Evolutionary conservation across 2,113 vertebrate genomes (phyloP).

Genomic region (Callopanchax toddi): DNA sequence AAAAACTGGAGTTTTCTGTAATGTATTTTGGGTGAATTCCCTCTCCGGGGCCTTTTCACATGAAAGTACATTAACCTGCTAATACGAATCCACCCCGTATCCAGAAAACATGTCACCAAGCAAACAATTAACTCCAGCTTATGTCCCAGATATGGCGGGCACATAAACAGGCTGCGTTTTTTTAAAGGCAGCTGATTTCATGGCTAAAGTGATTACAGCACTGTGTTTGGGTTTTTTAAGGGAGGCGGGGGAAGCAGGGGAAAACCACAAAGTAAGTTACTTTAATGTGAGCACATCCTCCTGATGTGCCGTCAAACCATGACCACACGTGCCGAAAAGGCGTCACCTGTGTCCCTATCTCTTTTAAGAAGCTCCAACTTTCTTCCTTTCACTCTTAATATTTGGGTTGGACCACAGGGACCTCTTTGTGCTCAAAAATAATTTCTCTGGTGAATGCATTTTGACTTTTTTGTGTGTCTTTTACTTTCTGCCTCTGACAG

Average conservation of each 20-base stretch:
- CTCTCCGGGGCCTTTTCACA: conserved; percentile 50
- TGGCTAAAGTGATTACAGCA: conserved; percentile 75
- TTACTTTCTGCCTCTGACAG: conserved; percentile 62
- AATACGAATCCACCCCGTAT: conserved; percentile 65
- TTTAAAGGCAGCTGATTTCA: conserved; percentile 73
- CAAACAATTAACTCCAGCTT: conserved; percentile 70
- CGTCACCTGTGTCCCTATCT: conserved; percentile 51
- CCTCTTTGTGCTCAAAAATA: conserved; percentile 8
- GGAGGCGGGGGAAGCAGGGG: conserved; percentile 1
- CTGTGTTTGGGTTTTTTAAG: conserved; percentile 55
- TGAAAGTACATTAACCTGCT: conserved; percentile 70
- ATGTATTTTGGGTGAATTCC: conserved; percentile 67
- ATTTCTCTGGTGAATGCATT: conserved; percentile 28
- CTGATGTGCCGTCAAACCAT: conserved; percentile 55
- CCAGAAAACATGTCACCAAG: conserved; percentile 65
- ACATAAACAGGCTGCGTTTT: conserved; percentile 65
- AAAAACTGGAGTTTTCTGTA: conserved; percentile 49
- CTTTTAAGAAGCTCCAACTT: conserved; percentile 41
- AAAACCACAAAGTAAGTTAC: conserved; percentile 20
- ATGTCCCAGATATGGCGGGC: conserved; percentile 65
- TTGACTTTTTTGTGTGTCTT: conserved; percentile 16
- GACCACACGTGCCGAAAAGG: conserved; percentile 48
- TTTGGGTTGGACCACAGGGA: conserved; percentile 32
- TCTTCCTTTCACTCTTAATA: conserved; percentile 36
- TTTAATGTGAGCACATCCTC: conserved; percentile 49